phyloP scores from a whole-genome alignment of 2,888 invertebrate genomes.

The Pyrochroa serraticornis region DNA sequence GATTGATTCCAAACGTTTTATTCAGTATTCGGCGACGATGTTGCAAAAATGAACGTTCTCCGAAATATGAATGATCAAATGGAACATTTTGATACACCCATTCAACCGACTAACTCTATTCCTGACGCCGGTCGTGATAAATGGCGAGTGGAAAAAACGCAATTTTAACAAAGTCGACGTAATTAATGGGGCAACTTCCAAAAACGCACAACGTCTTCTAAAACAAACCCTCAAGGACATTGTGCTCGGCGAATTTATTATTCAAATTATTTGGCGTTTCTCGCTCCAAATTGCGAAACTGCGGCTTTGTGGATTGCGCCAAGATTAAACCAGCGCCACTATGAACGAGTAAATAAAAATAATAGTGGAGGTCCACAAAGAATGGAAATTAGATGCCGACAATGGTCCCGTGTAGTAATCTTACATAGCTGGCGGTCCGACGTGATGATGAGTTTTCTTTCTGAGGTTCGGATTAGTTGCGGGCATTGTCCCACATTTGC shows the following conservation, averaged over 20 bases:
- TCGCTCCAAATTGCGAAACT: too few species aligned
- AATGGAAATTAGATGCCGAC: constrained; percentile 24
- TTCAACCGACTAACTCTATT: constrained; percentile 7
- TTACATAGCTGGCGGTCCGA: constrained; percentile 28
- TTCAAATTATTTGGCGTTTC: too few species aligned
- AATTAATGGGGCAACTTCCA: too few species aligned
- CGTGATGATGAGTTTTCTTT: constrained; percentile 31
- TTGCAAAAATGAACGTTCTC: constrained; percentile 12
- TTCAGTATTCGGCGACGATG: constrained; percentile 10
- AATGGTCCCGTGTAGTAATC: constrained; percentile 22
- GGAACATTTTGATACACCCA: constrained; percentile 8
- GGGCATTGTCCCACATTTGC: constrained; percentile 27
- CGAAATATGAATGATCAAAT: constrained; percentile 4
- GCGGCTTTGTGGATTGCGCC: too few species aligned
- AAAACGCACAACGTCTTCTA: too few species aligned
- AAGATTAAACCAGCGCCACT: not conserved
- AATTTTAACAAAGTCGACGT: not conserved
- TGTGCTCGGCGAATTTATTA: too few species aligned
- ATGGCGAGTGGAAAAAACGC: constrained; percentile 3
- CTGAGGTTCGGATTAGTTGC: constrained; percentile 25
- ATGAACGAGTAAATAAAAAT: constrained; percentile 14
- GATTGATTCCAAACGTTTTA: constrained; percentile 10
- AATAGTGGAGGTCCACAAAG: constrained; percentile 12
- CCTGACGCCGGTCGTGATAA: constrained; percentile 7
- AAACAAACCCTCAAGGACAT: too few species aligned